Evolutionary conservation across 2,888 invertebrate species (phyloP).

Genomic region (Sabatieria punctata): DNA sequence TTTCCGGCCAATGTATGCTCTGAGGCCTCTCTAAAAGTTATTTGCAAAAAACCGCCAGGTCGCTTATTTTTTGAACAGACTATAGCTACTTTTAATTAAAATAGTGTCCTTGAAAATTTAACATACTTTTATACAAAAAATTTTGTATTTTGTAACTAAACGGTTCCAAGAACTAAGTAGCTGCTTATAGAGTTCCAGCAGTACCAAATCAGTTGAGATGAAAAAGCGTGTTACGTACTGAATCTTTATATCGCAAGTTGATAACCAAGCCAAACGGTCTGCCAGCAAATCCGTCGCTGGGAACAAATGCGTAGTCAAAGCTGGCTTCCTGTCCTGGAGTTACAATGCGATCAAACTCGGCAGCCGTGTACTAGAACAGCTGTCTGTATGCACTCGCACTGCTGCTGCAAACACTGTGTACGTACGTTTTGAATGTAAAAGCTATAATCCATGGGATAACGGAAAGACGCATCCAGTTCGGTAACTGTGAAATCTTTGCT

Average conservation of each 20-base stretch:
- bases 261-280: conserved; percentile 88
- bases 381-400: not conserved
- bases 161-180: too few relatives aligned
- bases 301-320: conserved; percentile 79
- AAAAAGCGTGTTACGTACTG: too few relatives aligned
- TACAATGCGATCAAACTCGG: conserved; percentile 68
- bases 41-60: too few relatives aligned
- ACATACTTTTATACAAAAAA: too few relatives aligned
- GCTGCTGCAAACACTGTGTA: conserved; percentile 5
- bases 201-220: too few relatives aligned
- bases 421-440: conserved; percentile 81
- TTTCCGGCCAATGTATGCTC: too few relatives aligned
- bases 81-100: too few relatives aligned
- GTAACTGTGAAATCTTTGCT: conserved; percentile 64
- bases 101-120: too few relatives aligned
- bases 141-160: too few relatives aligned
- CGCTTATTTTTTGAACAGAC: too few relatives aligned
- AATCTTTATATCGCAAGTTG: conserved; percentile 27
- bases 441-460: conserved; percentile 94
- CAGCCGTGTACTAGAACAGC: conserved; percentile 55
- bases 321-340: conserved; percentile 82
- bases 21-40: too few relatives aligned
- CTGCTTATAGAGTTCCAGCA: too few relatives aligned
- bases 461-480: conserved; percentile 86
- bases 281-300: conserved; percentile 87